A percentile compares a stretch with the other conserved stretches of the same genome.
These are phyloP conservation scores for Nomada ruficornis DNA, from an alignment of 2,888 invertebrate genomes.

Conservation along the genomic window DNA sequence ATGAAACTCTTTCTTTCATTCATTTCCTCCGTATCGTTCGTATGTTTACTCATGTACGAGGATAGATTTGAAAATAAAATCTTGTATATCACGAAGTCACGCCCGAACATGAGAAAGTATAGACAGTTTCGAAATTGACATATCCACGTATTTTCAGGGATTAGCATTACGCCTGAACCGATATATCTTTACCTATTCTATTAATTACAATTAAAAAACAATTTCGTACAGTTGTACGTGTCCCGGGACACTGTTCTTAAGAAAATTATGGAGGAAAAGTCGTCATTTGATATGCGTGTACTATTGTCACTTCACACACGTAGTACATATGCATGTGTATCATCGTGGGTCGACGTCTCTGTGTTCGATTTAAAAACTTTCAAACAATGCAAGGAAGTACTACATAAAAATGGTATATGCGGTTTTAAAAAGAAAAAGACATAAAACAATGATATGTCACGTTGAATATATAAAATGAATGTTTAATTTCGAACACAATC, in stretches of 20 bases:
- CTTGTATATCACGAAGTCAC: conserved; percentile 43
- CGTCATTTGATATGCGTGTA: conserved; percentile 1
- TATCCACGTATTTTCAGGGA: conserved; percentile 61
- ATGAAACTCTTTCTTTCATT: not conserved
- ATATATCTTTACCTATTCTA: conserved; percentile 37
- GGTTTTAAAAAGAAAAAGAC: not conserved
- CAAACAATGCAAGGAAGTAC: conserved; percentile 5
- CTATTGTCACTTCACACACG: conserved; percentile 15
- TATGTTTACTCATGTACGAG: conserved; percentile 1
- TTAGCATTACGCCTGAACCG: conserved; percentile 39
- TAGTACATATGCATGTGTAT: not conserved
- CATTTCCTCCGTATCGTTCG: conserved; percentile 7
- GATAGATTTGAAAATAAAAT: conserved; percentile 7
- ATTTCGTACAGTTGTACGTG: conserved; percentile 9
- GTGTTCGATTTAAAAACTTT: conserved; percentile 14
- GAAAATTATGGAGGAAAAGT: conserved; percentile 22
- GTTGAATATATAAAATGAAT: conserved; percentile 6
- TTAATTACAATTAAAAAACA: conserved; percentile 43
- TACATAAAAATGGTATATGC: not conserved
- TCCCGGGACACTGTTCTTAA: conserved; percentile 36
- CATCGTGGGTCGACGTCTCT: not conserved
- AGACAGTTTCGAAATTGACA: conserved; percentile 66
- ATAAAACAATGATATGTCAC: conserved; percentile 17
- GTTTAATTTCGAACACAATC: conserved; percentile 1
- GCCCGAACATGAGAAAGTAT: conserved; percentile 49